These are phyloP conservation scores for Panonychus citri DNA, from an alignment of 1,140 invertebrate species.

Conservation along the genomic window DNA sequence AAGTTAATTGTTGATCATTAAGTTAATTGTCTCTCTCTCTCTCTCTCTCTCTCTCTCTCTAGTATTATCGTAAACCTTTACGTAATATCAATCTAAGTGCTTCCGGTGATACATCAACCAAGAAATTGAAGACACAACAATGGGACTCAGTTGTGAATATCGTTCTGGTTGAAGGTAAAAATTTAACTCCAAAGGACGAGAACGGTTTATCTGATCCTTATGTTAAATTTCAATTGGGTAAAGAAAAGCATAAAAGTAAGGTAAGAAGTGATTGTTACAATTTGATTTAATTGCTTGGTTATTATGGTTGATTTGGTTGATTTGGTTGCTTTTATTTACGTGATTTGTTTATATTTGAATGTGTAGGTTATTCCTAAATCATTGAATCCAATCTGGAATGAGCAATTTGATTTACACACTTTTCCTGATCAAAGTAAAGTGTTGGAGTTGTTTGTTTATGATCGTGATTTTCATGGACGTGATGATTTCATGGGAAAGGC, in stretches of 20 bases:
- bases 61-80: background rate
- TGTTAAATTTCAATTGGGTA: slow-evolving; percentile 88
- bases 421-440: slow-evolving; percentile 69
- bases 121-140: slow-evolving; percentile 62
- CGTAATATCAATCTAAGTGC: background rate
- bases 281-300: background rate
- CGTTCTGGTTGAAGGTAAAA: slow-evolving; percentile 76
- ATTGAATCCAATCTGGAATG: slow-evolving; percentile 67
- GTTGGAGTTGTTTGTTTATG: slow-evolving; percentile 69
- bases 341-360: slow-evolving; percentile 3
- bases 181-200: slow-evolving; percentile 63
- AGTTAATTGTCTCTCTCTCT: too few relatives aligned
- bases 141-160: slow-evolving; percentile 90
- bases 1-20: background rate
- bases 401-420: slow-evolving; percentile 89
- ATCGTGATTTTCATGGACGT: slow-evolving; percentile 53
- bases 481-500: slow-evolving; percentile 71
- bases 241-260: slow-evolving; percentile 95
- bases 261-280: slow-evolving; percentile 25
- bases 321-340: background rate
- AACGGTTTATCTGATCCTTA: slow-evolving; percentile 79
- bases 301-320: background rate
- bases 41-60: too few relatives aligned
- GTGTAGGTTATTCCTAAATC: slow-evolving; percentile 36
- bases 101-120: slow-evolving; percentile 14